These are phyloP conservation scores for Phytoseiulus persimilis DNA, from an alignment of 2,888 invertebrate genomes.

Conservation along the genomic window DNA sequence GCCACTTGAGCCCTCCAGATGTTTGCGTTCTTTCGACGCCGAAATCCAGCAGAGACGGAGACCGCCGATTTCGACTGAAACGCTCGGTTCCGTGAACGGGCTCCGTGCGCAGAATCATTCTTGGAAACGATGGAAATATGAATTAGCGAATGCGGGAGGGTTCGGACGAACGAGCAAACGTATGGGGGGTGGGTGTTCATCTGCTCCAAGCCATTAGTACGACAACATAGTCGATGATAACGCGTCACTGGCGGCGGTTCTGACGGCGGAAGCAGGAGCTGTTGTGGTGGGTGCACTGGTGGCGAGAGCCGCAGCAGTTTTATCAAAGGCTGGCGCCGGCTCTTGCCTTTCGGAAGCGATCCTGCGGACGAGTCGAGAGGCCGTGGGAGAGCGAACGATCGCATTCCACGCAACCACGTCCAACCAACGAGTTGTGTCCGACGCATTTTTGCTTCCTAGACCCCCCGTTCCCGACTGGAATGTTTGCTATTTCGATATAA, in stretches of 20 bases:
- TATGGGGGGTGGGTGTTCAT: not conserved
- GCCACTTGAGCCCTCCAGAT: not conserved
- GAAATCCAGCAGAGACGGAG: not conserved
- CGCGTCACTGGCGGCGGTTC: not conserved
- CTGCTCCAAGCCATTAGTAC: not conserved
- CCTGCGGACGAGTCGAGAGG: not conserved
- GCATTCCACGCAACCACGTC: not conserved
- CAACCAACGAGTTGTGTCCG: not conserved
- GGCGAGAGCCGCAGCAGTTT: too few relatives aligned
- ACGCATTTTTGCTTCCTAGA: not conserved
- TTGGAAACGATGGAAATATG: not conserved
- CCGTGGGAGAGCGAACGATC: not conserved
- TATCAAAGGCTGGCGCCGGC: not conserved
- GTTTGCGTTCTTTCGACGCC: not conserved
- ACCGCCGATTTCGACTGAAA: not conserved
- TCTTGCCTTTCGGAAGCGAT: not conserved
- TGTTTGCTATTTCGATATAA: not conserved
- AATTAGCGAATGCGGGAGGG: not conserved
- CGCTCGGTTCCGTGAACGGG: not conserved
- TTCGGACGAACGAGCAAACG: not conserved
- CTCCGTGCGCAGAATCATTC: not conserved
- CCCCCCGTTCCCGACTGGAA: not conserved
- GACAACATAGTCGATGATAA: not conserved
- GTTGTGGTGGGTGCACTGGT: not conserved
- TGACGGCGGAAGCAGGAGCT: not conserved